Percentiles rank a stretch among this genome's conserved stretches.
These are phyloP conservation scores for Zaprionus obscuricornis DNA, from an alignment of 2,888 invertebrate species.

Conservation along the genomic window DNA sequence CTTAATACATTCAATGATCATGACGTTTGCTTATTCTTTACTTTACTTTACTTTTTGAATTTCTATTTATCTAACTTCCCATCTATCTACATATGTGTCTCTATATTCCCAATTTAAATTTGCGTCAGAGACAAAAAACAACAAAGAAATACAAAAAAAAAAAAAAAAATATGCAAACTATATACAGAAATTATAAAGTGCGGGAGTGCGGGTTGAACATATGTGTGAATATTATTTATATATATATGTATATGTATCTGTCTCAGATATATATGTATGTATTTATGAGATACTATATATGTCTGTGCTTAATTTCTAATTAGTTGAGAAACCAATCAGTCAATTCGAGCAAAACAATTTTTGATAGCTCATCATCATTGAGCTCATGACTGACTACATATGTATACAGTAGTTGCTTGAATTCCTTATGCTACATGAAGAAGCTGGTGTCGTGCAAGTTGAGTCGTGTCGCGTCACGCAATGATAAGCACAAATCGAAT, in stretches of 20 bases:
- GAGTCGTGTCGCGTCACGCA: constrained; percentile 53
- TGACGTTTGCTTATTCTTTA: constrained; percentile 12
- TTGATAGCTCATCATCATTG: constrained; percentile 49
- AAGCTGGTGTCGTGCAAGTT: no score
- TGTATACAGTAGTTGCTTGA: not conserved
- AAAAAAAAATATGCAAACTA: no score
- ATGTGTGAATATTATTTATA: not conserved
- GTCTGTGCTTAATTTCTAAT: constrained; percentile 47
- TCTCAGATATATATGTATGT: not conserved
- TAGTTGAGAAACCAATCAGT: constrained; percentile 53
- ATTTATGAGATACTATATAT: not conserved
- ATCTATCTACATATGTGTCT: no score
- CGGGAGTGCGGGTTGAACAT: constrained; percentile 39
- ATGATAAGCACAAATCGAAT: constrained; percentile 74
- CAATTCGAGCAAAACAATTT: constrained; percentile 48
- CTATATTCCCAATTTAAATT: no score
- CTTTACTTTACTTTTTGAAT: no score
- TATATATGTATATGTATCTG: not conserved
- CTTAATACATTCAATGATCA: no score
- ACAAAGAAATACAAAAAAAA: no score
- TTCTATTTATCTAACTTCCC: no score
- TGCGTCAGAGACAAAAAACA: no score
- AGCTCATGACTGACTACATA: constrained; percentile 36
- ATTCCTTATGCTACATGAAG: no score
- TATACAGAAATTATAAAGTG: no score